Percentiles rank a stretch among this genome's conserved stretches.
Evolutionary conservation across 2,113 vertebrate genomes (phyloP).

Genomic region (Serinus canaria): DNA sequence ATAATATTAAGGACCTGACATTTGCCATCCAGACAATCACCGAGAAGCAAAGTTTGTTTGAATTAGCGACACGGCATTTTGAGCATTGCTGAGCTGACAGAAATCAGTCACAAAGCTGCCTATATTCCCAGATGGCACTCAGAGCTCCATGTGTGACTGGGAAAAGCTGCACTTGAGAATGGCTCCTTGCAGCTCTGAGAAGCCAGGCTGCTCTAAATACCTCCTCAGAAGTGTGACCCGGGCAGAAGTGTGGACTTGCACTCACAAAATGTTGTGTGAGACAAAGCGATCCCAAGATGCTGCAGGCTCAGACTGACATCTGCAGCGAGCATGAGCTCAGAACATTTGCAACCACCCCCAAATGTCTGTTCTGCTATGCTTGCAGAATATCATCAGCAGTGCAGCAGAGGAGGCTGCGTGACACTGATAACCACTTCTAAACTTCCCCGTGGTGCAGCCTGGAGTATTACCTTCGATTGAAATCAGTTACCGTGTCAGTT

Average conservation of each 20-base stretch:
- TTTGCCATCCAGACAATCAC: background rate
- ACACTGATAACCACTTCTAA: background rate
- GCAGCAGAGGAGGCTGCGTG: background rate
- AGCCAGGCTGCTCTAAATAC: background rate
- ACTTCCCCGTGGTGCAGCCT: background rate
- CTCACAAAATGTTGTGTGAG: background rate
- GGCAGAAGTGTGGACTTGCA: background rate
- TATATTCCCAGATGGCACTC: background rate
- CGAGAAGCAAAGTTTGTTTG: background rate
- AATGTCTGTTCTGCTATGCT: background rate
- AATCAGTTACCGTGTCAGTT: background rate
- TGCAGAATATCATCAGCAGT: background rate
- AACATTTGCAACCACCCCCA: background rate
- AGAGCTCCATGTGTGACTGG: background rate
- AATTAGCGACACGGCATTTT: background rate
- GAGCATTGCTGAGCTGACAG: background rate
- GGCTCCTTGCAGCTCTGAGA: background rate
- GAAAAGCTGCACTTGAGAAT: background rate
- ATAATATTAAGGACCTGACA: background rate
- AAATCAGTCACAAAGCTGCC: background rate
- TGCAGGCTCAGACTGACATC: background rate
- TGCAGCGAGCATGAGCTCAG: background rate
- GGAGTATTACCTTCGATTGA: background rate
- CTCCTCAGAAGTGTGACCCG: background rate
- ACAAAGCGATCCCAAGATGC: background rate